Evolutionary conservation across 2,113 vertebrate genomes (phyloP), one percentile per base, ranked within the genome.

Genomic region (Anhinga anhinga): DNA sequence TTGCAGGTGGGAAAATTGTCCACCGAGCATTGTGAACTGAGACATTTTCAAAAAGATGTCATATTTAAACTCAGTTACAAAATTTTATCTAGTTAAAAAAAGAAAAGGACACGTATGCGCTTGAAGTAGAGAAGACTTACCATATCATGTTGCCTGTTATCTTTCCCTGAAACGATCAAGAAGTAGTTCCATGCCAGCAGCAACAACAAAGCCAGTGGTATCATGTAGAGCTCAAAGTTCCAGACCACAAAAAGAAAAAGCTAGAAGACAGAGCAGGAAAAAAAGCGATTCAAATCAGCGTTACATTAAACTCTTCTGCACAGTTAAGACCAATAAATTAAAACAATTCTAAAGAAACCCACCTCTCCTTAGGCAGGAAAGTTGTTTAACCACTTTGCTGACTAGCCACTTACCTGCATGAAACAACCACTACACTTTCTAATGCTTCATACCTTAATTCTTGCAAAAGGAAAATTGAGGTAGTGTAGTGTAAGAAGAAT

Each of bases 171-270:
- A 86, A 98, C 78, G 47, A 99, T 99, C 97, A 99, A 98, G 97
- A 99, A 98, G 96, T 99, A 99, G 98, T 99, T 99, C 99, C 99
- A 99, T 82, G 97, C 98, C 98, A 99, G 92, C 22, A 99, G 98
- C 87, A 99, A 96, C 97, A 99, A 97, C 97, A 99, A 96, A 87
- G 98, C 98, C 98, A 99, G 97, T 8, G 99, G 99, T 97, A 99
- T 98, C 99, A 99, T 99, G 97, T 99, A 99, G 97, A 99, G 98
- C 97, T 99, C 99, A 98, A 99, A 99, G 98, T 99, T 99, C 99
- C 99, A 99, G 90, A 99, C 99, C 71, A 99, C 98, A 86, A 99
- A 94, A 88, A 99, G 98, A 95, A 99, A 99, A 97, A 99, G 97
- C 99, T 99, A 88, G 74, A 97, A 95, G 85, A 90, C 63, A 94